Base-by-base conservation (phyloP, 1,140 invertebrate genomes). In the Drosophila takahashii region DNA sequence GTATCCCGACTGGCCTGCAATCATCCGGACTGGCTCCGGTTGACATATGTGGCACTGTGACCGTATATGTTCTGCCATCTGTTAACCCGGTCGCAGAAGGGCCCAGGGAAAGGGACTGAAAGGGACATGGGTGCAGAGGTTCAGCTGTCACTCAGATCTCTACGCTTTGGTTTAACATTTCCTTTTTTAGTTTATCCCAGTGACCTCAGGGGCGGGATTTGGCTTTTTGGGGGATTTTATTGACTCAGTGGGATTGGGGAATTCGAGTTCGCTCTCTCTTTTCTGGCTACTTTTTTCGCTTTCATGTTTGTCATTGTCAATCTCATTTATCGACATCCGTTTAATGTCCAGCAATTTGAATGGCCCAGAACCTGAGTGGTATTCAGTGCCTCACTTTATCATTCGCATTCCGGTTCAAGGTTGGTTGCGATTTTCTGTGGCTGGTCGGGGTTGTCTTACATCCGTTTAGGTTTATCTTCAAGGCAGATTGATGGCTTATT, bases 261-360 rank as follows among this genome's bases (percentile, higher is more conserved):
- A 16, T 22, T 22, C 22, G 22, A 22, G 39, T 73, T 73, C 45
- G 36, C 59, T 69, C 59, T 69, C 67, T 73, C 64, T 58, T 59
- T 61, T 77, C 58, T 60, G 66, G 83, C 78, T 72, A 81, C 75
- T 77, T 81, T 81, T 83, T 78, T 84, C 79, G 79, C 76, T 89
- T 83, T 77, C 83, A 79, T 87, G 84, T 84, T 89, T 87, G 83
- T 87, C 83, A 87, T 89, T 87, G 83, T 87, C 83, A 86, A 87
- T 87, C 83, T 87, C 79, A 84, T 87, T 89, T 87, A 87, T 87
- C 76, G 83, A 79, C 79, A 89, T 87, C 67, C 84, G 84, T 69
- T 83, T 87, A 87, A 84, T 79, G 83, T 75, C 53, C 62, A 73
- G 50, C 71, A 65, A 84, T 87, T 87, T 89, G 83, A 89, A 84